Base-by-base conservation (phyloP, 2,113 vertebrate species). In the Alouatta palliata region DNA sequence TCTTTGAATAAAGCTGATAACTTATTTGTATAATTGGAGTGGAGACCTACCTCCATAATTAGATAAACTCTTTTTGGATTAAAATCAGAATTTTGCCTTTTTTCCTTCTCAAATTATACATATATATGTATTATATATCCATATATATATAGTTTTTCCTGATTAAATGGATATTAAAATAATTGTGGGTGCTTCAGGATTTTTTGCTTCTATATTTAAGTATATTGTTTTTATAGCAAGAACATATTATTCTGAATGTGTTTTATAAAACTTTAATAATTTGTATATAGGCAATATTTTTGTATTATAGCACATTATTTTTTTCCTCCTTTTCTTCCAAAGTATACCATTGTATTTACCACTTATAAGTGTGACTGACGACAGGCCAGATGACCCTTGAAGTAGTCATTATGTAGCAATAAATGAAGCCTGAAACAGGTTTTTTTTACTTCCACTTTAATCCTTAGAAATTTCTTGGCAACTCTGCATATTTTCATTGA, bases 261-360 rank as follows among this genome's bases (percentile, higher is more conserved):
- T 98, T 98, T 98, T 99, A 92, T 98, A 98, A 98, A 92, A 96
- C 97, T 97, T 97, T 97, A 97, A 96, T 98, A 98, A 97, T 97
- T 98, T 98, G 92, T 97, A 97, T 97, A 98, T 97, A 91, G 90
- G 97, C 95, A 94, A 93, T 98, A 98, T 99, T 99, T 99, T 99
- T 99, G 83, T 99, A 98, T 97, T 91, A 93, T 86, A 96, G 27
- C 97, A 16, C 32, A 90, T 96, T 35, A 35, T 73, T 95, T 97
- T 95, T 97, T 96, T 87, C 47, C 83, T 97, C 77, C 64, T 97
- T 85, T 64, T 97, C 68, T 94, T 56, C 82, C 97, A 56, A 40
- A 94, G 92, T 94, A 64, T 96, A 92, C 88, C 83, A 81, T 92
- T 96, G 37, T 71, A 96, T 97, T 97, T 97, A 85, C 92, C 93